Base-by-base conservation (phyloP, 1,140 invertebrate genomes). In the Chlorops oryzae region DNA sequence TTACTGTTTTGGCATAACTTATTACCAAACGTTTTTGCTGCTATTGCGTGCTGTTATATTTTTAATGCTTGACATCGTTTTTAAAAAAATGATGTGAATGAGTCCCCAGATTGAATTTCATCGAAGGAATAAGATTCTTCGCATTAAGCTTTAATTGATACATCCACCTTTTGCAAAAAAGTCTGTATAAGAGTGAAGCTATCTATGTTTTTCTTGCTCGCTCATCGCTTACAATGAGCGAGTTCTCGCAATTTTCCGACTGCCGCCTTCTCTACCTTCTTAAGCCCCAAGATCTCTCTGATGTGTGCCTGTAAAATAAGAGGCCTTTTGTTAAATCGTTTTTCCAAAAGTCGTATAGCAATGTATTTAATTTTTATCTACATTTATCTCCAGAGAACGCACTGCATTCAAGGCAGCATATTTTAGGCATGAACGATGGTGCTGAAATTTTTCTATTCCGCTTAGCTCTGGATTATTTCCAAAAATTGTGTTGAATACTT, bases 301-400 rank as follows among this genome's bases (percentile, higher is more conserved):
- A 42, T 50, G 40, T 50, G 47, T n/a, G 39, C 39, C 28, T 50
- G 39, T 23, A 50, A 50, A 43, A 42, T 37, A 34, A 50, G 20
- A 35, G 22, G 18, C 35, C 43, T 43, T 10, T 50, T 50, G 18
- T 50, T 40, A 23, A 42, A 42, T 34, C 40, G 10, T 15, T 42
- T 41, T 35, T 42, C 23, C 35, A 50, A 24, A 24, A 50, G 23
- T 21, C 10, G 5, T 2, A 41, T 41, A 12, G 47, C 37, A 12
- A 35, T 35, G 25, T 23, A n/a, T n/a, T n/a, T n/a, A 23, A 28
- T 40, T 40, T 27, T 48, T 48, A 15, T 13, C 18, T 13, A 22
- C 38, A 5, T 3, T 41, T n/a, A 39, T 25, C 6, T 48, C 47
- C 5, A 48, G 28, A 13, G 47, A 48, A 6, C 21, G 37, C 1